These are phyloP conservation scores for Notothenia coriiceps DNA, from an alignment of 2,113 vertebrate species.

Conservation along the genomic window DNA sequence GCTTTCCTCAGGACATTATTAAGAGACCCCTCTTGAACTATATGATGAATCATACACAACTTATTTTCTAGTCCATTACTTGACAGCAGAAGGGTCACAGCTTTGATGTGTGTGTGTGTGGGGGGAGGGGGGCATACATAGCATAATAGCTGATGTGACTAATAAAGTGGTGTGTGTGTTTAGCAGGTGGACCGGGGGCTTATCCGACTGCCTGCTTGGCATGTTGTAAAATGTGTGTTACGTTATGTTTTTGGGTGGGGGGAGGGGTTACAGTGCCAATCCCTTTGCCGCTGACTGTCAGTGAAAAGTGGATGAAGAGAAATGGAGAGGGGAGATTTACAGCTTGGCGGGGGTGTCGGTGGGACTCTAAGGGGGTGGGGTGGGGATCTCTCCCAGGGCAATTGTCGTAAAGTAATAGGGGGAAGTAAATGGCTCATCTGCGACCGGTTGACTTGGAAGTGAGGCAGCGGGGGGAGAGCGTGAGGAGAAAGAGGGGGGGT, in stretches of 20 bases:
- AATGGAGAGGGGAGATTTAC: constrained; percentile 86
- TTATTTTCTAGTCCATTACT: not conserved
- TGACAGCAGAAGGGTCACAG: not conserved
- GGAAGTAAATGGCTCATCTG: constrained; percentile 88
- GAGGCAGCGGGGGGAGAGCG: constrained; percentile 42
- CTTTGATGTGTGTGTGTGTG: constrained; percentile 17
- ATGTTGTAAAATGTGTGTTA: constrained; percentile 77
- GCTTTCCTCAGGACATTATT: not conserved
- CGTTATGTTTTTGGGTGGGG: constrained; percentile 72
- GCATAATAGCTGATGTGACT: constrained; percentile 85
- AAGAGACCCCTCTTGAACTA: not conserved
- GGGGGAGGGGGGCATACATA: not conserved
- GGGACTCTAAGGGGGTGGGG: constrained; percentile 53
- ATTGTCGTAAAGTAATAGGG: constrained; percentile 91
- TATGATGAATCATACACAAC: too few species aligned
- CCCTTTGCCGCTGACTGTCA: constrained; percentile 84
- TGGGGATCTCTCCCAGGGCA: constrained; percentile 87
- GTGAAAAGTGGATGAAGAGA: constrained; percentile 72
- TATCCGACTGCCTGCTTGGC: constrained; percentile 70
- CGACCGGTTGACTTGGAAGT: constrained; percentile 80
- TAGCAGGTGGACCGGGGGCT: constrained; percentile 44
- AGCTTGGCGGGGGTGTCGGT: constrained; percentile 70
- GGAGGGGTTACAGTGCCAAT: constrained; percentile 71
- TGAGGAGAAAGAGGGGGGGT: not conserved
- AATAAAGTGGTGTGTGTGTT: constrained; percentile 85